Evolutionary conservation across 2,797 vertebrate species (phyloP).

Genomic region (Tadarida brasiliensis): DNA sequence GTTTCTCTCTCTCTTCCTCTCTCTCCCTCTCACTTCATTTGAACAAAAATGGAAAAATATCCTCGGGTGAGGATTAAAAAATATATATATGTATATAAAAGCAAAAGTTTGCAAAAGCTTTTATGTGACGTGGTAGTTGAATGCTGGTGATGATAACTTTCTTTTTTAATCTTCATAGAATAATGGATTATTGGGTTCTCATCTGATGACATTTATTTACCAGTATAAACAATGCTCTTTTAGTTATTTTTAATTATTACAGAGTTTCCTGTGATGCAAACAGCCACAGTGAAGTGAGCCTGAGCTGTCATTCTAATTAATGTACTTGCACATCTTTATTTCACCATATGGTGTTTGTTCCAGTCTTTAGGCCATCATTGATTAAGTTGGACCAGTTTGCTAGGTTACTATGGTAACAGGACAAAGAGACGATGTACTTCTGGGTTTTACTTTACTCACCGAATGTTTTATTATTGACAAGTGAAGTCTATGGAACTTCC

Average conservation of each 20-base stretch:
- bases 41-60: no score
- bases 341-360: slow-evolving; percentile 57
- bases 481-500: neutral
- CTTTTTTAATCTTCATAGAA: neutral
- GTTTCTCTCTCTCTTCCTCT: no score
- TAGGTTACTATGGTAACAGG: slow-evolving; percentile 52
- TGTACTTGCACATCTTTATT: slow-evolving; percentile 44
- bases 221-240: neutral
- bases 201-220: neutral
- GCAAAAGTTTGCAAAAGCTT: slow-evolving; percentile 13
- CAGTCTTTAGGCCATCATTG: slow-evolving; percentile 8
- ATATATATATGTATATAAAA: no score
- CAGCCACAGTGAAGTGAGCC: neutral
- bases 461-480: slow-evolving; percentile 25
- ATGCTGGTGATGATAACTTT: neutral
- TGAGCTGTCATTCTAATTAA: slow-evolving; percentile 39
- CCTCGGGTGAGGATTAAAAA: no score
- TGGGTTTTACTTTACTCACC: slow-evolving; percentile 43
- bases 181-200: neutral
- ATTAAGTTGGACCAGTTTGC: slow-evolving; percentile 22
- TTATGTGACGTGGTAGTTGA: neutral
- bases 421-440: slow-evolving; percentile 31
- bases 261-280: slow-evolving; percentile 5
- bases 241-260: slow-evolving; percentile 52
- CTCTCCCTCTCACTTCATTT: no score